Evolutionary conservation across 2,113 vertebrate species (phyloP).

Genomic region (Petroica traversi): DNA sequence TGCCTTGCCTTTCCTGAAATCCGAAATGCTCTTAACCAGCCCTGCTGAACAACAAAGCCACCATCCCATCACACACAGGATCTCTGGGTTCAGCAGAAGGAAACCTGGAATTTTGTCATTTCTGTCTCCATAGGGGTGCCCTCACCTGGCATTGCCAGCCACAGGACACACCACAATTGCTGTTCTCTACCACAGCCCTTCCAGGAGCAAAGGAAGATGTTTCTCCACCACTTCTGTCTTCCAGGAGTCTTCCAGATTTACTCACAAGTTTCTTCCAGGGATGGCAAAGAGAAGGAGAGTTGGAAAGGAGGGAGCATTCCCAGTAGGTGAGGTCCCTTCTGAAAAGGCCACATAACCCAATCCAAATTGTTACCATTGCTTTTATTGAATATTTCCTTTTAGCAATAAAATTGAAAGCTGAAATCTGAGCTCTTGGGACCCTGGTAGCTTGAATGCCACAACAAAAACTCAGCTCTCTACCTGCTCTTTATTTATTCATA

Average conservation of each 20-base stretch:
- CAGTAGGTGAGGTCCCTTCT: background rate
- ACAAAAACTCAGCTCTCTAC: background rate
- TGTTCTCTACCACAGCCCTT: background rate
- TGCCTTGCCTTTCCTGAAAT: background rate
- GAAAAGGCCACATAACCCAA: background rate
- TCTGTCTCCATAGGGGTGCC: background rate
- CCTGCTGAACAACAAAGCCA: background rate
- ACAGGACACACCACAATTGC: background rate
- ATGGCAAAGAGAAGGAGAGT: background rate
- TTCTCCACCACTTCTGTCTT: background rate
- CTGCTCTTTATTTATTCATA: background rate
- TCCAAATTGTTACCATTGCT: background rate
- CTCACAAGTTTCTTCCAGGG: background rate
- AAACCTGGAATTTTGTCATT: background rate
- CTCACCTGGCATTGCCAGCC: background rate
- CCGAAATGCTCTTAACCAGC: background rate
- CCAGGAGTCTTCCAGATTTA: background rate
- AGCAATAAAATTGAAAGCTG: background rate
- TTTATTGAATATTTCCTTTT: background rate
- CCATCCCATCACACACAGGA: rapidly evolving
- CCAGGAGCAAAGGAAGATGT: background rate
- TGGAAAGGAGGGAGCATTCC: background rate
- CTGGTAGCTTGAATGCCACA: background rate
- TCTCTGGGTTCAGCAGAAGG: background rate
- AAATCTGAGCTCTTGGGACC: background rate